Base-by-base conservation (phyloP, 2,888 invertebrate genomes). In the Lysandra coridon region DNA sequence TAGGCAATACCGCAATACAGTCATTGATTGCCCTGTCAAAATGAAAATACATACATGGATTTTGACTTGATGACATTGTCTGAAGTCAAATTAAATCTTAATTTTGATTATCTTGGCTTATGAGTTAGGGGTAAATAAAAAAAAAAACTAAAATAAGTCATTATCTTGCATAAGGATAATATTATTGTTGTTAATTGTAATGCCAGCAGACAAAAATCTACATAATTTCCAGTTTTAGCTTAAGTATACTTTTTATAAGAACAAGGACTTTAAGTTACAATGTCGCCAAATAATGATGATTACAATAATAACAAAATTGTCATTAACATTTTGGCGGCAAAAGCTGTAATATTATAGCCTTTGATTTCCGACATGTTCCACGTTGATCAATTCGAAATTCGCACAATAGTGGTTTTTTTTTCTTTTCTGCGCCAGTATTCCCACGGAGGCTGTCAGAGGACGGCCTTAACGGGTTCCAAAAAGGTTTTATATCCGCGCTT, bases 391-490 rank as follows among this genome's bases (percentile, higher is more conserved):
- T 86, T 89, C 86, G 86, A 87, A 88, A 85, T 87, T 86, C 88
- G 85, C 89, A 89, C 88, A 88, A 89, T 82, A 80, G 84, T 80
- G 84, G 80, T 76, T 79, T 86, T 86, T 86, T 86, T 87, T 85
- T 74, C 88, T 85, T 87, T 90, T 90, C 90, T 89, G 88, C 89
- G 87, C 82, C 84, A 81, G 83, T 85, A 89, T 93, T 94, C 93
- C 93, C 93, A 93, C 93, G 93, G 81, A 83, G 82, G 87, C 94
- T 92, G 93, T 93, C 93, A 93, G 81, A 83, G 83, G 87, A 87
- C 86, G 85, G 82, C 89, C 90, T 84, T 83, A 84, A 84, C 83
- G 62, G 75, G 74, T 78, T 73, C 62, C 69, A 79, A 80, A 82
- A 84, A 81, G 78, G 80, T 80, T 80, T 80, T 82, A 85, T 90